phyloP scores from a whole-genome alignment of 1,140 invertebrate species.

The Pseudobourletiella spinata region DNA sequence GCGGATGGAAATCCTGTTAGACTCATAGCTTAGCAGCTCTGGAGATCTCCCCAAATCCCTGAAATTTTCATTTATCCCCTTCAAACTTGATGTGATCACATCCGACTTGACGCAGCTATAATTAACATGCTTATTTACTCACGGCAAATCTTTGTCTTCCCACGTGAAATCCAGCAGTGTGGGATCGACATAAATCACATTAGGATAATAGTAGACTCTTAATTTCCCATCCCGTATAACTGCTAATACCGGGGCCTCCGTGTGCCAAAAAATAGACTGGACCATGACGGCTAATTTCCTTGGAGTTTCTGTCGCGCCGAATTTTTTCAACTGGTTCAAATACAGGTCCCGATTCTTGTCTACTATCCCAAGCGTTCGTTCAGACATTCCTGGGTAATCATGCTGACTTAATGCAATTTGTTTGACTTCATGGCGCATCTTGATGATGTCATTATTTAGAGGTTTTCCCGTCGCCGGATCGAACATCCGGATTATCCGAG shows the following conservation, averaged over 20 bases:
- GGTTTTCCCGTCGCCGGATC: constrained; percentile 63
- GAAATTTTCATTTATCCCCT: no score
- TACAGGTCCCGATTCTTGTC: constrained; percentile 74
- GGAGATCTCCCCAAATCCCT: constrained; percentile 75
- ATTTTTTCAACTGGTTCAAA: constrained; percentile 47
- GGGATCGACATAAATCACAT: constrained; percentile 61
- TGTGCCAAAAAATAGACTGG: constrained; percentile 70
- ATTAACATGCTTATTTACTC: constrained; percentile 9
- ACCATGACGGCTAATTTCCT: constrained; percentile 51
- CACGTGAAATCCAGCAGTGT: constrained; percentile 56
- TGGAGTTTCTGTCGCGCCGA: constrained; percentile 13
- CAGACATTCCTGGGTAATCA: constrained; percentile 42
- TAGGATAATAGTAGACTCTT: constrained; percentile 78
- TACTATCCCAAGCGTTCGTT: constrained; percentile 65
- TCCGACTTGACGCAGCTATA: no score
- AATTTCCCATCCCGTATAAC: constrained; percentile 71
- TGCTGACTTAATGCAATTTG: constrained; percentile 26
- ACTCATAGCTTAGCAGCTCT: constrained; percentile 63
- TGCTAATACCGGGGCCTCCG: constrained; percentile 70
- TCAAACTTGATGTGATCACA: no score
- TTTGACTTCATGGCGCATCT: constrained; percentile 17
- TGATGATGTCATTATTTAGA: constrained; percentile 49
- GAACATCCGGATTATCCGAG: constrained; percentile 58
- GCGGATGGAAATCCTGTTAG: constrained; percentile 64
- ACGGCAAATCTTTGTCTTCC: constrained; percentile 57